phyloP scores from a whole-genome alignment of 2,888 invertebrate species.

The Linnaemya tessellans region DNA sequence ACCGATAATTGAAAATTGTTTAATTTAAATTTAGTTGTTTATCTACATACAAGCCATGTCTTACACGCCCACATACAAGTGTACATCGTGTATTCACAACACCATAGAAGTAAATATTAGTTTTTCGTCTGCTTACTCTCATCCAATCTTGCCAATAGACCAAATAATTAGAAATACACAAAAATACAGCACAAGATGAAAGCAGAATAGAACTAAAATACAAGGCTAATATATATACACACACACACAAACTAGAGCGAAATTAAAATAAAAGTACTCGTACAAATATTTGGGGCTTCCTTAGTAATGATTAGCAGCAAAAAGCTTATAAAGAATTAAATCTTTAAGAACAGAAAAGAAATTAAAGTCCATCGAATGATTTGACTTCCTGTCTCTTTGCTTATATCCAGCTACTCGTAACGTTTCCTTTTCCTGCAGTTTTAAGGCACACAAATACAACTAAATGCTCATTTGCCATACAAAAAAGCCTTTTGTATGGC shows the following conservation, averaged over 20 bases:
- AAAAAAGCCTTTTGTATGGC: too few species aligned
- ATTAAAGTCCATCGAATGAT: too few species aligned
- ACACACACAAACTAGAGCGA: neutral
- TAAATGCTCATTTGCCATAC: too few species aligned
- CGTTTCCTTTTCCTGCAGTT: too few species aligned
- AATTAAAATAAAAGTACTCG: neutral
- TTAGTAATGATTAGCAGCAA: neutral
- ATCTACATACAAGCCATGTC: neutral
- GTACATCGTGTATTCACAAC: too few species aligned
- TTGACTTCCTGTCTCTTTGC: too few species aligned
- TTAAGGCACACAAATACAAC: too few species aligned
- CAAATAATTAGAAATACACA: slow-evolving; percentile 31
- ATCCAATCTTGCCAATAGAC: neutral
- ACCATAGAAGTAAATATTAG: neutral
- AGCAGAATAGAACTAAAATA: neutral
- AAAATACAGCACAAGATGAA: neutral
- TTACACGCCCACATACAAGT: neutral
- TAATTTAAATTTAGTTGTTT: neutral
- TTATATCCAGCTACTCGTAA: too few species aligned
- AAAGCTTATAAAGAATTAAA: neutral
- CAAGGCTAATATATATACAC: slow-evolving; percentile 1
- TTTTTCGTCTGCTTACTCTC: neutral
- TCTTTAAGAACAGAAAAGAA: too few species aligned
- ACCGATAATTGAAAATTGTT: slow-evolving; percentile 58
- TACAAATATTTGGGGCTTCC: neutral